A percentile compares a stretch with the other conserved stretches of the same genome.
phyloP scores from a whole-genome alignment of 2,888 invertebrate genomes.

The Junonia oenone region DNA sequence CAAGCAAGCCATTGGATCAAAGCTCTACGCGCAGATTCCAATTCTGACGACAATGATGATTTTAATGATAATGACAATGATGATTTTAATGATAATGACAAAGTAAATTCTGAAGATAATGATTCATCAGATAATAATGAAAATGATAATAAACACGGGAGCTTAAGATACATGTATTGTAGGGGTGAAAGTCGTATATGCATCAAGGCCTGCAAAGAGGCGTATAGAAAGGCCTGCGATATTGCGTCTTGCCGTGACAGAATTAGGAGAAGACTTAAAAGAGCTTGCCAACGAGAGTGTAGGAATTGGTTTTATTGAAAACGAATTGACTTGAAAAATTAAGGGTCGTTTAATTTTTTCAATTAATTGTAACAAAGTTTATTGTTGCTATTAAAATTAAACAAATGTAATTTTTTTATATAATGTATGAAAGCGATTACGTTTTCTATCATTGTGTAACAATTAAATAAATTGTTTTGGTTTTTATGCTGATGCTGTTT shows the following conservation, averaged over 20 bases:
- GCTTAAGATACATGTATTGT: neutral
- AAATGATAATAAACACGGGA: neutral
- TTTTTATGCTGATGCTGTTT: too few species aligned
- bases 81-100: neutral
- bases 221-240: conserved; percentile 17
- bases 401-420: too few species aligned
- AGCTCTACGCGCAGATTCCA: neutral
- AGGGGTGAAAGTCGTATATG: conserved; percentile 15
- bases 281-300: conserved; percentile 20
- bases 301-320: conserved; percentile 21
- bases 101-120: neutral
- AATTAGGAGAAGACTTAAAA: conserved; percentile 13
- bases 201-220: conserved; percentile 21
- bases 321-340: neutral
- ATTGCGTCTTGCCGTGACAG: neutral
- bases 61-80: neutral
- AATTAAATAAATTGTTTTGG: too few species aligned
- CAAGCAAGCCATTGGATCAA: neutral
- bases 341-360: neutral
- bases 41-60: neutral
- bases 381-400: too few species aligned
- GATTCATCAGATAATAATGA: neutral
- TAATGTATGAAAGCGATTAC: too few species aligned
- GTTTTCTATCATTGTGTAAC: too few species aligned
- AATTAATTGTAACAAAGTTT: too few species aligned